Base-by-base conservation (phyloP, 2,113 vertebrate species). In the Progne subis region DNA sequence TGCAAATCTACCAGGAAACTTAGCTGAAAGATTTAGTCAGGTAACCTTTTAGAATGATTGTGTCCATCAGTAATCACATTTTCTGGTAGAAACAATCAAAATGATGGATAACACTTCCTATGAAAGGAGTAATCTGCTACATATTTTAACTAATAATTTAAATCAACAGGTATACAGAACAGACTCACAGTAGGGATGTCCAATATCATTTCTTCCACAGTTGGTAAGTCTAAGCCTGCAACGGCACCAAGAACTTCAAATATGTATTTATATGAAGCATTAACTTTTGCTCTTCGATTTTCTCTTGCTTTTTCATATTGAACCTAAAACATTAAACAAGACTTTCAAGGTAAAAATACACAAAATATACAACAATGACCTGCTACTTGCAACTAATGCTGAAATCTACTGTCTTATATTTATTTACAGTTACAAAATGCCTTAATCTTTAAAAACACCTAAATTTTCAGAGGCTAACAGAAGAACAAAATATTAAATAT, bases 151-250 rank as follows among this genome's bases (percentile, higher is more conserved):
- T 81, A 85, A 57, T 37, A 77, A 78, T 29, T 49, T 21, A 82
- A 87, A 70, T 26, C 16, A 80, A 72, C 19, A 65, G 39, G 41
- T 34, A 70, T 37, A 78, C 21, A 89, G 94, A 83, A 57, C 9
- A 76, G 57, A 98, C 98, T 98, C 88, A 99, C 99, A 57, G 98
- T 98, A 53, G 97, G 80, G 29, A 86, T 92, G 56, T 99, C 98
- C 95, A 99, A 95, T 96, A 99, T 97, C 95, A 99, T 97, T 61
- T 99, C 98, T 93, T 99, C 98, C 26, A 98, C 97, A 50, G 74
- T 50, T 68, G 47, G 1, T 39, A 97, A 11, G 11, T 98, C 97
- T 94, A 99, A 84, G 43, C 65, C 95, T 89, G 98, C 72, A 5
- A n/a, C 92, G 12, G 97, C 75, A 75, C 98, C 85, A 50, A 99